phyloP scores from a whole-genome alignment of 2,113 vertebrate genomes.

The Isurus oxyrinchus region DNA sequence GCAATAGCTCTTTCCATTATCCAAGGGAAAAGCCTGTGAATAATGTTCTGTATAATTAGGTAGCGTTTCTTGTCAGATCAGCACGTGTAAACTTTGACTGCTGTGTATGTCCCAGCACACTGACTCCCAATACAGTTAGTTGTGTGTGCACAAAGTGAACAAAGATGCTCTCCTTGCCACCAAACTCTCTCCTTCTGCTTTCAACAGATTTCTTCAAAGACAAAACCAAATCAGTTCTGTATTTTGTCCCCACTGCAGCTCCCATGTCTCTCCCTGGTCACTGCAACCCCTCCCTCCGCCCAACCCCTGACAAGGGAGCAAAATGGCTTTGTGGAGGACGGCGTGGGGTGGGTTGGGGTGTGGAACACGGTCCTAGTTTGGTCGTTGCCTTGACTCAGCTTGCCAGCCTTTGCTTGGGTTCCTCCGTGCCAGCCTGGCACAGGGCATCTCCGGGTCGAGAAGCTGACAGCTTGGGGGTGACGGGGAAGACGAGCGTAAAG shows the following conservation, averaged over 20 bases:
- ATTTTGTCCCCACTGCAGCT: neutral
- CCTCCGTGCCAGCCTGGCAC: neutral
- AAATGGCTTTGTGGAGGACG: neutral
- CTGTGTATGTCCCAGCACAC: neutral
- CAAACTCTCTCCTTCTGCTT: neutral
- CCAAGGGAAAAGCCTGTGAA: constrained; percentile 4
- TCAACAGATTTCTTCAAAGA: neutral
- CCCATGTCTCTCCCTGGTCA: too few relatives aligned
- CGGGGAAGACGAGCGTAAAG: neutral
- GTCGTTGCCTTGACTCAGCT: too few relatives aligned
- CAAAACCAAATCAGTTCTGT: neutral
- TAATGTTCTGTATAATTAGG: constrained; percentile 19
- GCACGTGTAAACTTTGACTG: neutral
- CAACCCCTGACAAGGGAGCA: neutral
- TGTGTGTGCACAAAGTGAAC: neutral
- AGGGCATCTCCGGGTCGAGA: neutral
- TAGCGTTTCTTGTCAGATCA: constrained; percentile 12
- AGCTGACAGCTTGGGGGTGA: neutral
- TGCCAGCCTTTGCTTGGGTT: neutral
- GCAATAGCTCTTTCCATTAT: neutral
- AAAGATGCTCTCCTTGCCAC: neutral
- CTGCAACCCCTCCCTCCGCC: neutral
- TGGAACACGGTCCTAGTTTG: too few relatives aligned
- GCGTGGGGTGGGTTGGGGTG: too few relatives aligned
- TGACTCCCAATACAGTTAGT: neutral